A percentile compares a stretch with the other conserved stretches of the same genome.
Evolutionary conservation across 1,140 invertebrate genomes (phyloP).

Genomic region (Drosophila tropicalis): DNA sequence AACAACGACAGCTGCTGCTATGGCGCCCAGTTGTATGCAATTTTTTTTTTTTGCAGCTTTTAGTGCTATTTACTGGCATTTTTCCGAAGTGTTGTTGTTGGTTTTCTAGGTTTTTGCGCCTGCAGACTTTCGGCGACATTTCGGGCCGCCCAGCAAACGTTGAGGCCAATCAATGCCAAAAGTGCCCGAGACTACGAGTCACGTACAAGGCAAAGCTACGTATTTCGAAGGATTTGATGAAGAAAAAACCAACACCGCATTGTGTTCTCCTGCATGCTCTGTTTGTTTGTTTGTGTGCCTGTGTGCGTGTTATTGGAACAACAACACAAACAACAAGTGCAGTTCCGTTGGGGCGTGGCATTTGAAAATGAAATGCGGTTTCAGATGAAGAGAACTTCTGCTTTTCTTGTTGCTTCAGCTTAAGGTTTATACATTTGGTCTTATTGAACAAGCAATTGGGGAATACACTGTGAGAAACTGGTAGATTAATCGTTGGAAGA

Average conservation of each 20-base stretch:
- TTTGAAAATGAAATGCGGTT: slow-evolving; percentile 37
- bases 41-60: slow-evolving; percentile 41
- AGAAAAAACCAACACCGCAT: neutral
- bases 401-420: neutral
- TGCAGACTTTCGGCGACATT: slow-evolving; percentile 38
- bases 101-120: slow-evolving; percentile 6
- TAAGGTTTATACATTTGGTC: slow-evolving; percentile 12
- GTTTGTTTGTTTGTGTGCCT: slow-evolving; percentile 6
- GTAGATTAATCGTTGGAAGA: neutral
- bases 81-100: slow-evolving; percentile 19
- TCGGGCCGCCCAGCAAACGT: slow-evolving; percentile 16
- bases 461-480: slow-evolving; percentile 15
- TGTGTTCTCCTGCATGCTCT: neutral
- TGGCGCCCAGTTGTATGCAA: slow-evolving; percentile 42
- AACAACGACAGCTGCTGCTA: slow-evolving; percentile 8
- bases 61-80: slow-evolving; percentile 33
- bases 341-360: slow-evolving; percentile 33
- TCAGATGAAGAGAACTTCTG: neutral
- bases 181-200: slow-evolving; percentile 31
- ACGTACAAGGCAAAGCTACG: slow-evolving; percentile 4
- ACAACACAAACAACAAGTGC: neutral
- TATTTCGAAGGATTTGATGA: slow-evolving; percentile 4
- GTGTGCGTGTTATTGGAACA: slow-evolving; percentile 3
- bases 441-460: slow-evolving; percentile 10
- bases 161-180: slow-evolving; percentile 49